These are phyloP conservation scores for Drosophila quinaria DNA, from an alignment of 2,888 invertebrate genomes.

Conservation along the genomic window DNA sequence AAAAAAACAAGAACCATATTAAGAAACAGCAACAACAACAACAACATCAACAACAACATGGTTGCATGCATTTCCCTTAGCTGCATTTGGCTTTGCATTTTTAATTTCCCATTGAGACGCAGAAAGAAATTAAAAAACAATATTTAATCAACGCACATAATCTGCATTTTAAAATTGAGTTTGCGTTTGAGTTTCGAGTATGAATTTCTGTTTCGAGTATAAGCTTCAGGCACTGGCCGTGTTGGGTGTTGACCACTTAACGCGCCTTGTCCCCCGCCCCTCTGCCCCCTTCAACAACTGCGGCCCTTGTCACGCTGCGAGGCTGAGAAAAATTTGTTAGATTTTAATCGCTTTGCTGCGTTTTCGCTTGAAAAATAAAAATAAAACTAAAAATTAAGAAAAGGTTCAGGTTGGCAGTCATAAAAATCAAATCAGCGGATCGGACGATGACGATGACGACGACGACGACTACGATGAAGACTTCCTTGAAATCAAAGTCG, in stretches of 20 bases:
- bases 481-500: slow-evolving; percentile 78
- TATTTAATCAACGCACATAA: slow-evolving; percentile 81
- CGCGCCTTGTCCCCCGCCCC: slow-evolving; percentile 43
- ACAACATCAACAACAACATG: slow-evolving; percentile 6
- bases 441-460: slow-evolving; percentile 45
- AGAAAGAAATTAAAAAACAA: slow-evolving; percentile 78
- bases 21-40: neutral
- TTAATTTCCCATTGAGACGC: slow-evolving; percentile 49
- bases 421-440: slow-evolving; percentile 66
- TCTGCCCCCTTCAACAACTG: neutral
- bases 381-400: slow-evolving; percentile 18
- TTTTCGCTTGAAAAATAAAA: slow-evolving; percentile 53
- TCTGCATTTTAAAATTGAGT: slow-evolving; percentile 76
- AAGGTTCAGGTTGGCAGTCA: slow-evolving; percentile 55
- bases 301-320: slow-evolving; percentile 19
- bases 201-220: slow-evolving; percentile 26
- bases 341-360: slow-evolving; percentile 70
- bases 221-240: slow-evolving; percentile 29
- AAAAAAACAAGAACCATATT: slow-evolving; percentile 5
- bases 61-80: slow-evolving; percentile 52
- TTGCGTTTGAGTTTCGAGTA: slow-evolving; percentile 19
- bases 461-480: slow-evolving; percentile 34
- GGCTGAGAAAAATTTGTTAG: slow-evolving; percentile 64
- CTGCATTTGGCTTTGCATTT: slow-evolving; percentile 69
- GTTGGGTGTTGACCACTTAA: slow-evolving; percentile 81